Percentiles rank a stretch among this genome's conserved stretches.
phyloP scores from a whole-genome alignment of 2,797 vertebrate genomes.

The Ataeniobius toweri region DNA sequence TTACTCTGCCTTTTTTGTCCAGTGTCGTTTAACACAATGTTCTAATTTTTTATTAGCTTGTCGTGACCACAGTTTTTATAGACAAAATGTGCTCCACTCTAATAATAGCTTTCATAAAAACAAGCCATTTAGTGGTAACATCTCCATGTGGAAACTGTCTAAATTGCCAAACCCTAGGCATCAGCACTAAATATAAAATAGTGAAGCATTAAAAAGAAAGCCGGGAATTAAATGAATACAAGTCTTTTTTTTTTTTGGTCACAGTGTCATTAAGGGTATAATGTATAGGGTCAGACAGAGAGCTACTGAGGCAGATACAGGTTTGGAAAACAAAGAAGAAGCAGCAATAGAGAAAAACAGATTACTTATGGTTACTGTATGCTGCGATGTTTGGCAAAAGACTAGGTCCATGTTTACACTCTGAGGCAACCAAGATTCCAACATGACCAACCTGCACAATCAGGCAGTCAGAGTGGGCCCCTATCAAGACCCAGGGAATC shows the following conservation, averaged over 20 bases:
- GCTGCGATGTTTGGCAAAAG: background rate
- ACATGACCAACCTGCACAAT: background rate
- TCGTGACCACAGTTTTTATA: conserved; percentile 12
- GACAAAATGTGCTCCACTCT: conserved; percentile 7
- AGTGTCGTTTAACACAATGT: background rate
- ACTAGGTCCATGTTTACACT: background rate
- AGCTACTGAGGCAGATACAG: background rate
- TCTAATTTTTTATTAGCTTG: conserved; percentile 23
- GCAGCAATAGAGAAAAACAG: background rate
- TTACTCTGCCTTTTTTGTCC: background rate
- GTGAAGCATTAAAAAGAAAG: conserved; percentile 1
- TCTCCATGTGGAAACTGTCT: conserved; percentile 24
- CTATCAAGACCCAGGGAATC: no score
- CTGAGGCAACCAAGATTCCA: background rate
- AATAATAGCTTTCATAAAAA: conserved; percentile 20
- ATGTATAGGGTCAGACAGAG: background rate
- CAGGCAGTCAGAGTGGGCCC: no score
- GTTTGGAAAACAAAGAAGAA: background rate
- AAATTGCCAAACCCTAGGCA: conserved; percentile 10
- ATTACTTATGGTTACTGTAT: background rate
- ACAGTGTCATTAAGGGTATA: background rate
- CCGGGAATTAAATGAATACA: background rate
- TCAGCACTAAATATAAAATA: conserved; percentile 1
- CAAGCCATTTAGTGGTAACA: conserved; percentile 12
- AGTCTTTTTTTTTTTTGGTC: background rate